Evolutionary conservation across 2,888 invertebrate genomes (phyloP).

Genomic region (Kuschelorhynchus macadamiae): DNA sequence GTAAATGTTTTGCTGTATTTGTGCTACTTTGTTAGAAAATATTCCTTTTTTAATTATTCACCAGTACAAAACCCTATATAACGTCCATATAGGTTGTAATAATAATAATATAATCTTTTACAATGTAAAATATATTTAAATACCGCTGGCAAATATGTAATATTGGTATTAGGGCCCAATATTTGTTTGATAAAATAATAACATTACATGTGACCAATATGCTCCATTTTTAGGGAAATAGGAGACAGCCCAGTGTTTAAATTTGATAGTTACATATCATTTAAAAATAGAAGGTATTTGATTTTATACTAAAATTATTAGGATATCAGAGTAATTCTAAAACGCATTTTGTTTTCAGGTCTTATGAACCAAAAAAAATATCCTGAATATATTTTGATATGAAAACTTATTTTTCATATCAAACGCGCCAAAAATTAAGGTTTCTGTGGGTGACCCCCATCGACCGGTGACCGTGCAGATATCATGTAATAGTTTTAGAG

Average conservation of each 20-base stretch:
- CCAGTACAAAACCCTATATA: constrained; percentile 31
- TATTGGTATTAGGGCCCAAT: constrained; percentile 34
- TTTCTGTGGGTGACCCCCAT: too few relatives aligned
- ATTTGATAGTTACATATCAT: constrained; percentile 16
- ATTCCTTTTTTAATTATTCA: not conserved
- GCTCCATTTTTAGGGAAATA: constrained; percentile 1
- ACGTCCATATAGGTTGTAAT: constrained; percentile 28
- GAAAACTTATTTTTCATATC: too few relatives aligned
- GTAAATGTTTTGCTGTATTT: too few relatives aligned
- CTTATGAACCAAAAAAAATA: too few relatives aligned
- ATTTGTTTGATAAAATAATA: constrained; percentile 22
- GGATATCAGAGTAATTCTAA: too few relatives aligned
- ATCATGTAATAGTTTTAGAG: too few relatives aligned
- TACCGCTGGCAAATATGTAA: constrained; percentile 16
- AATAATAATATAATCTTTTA: not conserved
- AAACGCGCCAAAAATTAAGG: too few relatives aligned
- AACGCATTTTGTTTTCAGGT: too few relatives aligned
- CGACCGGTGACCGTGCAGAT: too few relatives aligned
- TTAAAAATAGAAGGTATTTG: not conserved
- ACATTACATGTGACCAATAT: constrained; percentile 38
- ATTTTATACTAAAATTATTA: not conserved
- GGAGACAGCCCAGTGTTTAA: not conserved
- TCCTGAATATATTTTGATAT: too few relatives aligned
- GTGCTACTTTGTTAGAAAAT: not conserved
- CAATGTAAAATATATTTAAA: constrained; percentile 6